Conservation (phyloP, 2,113 vertebrate genomes). For the Bucco capensis region DNA sequence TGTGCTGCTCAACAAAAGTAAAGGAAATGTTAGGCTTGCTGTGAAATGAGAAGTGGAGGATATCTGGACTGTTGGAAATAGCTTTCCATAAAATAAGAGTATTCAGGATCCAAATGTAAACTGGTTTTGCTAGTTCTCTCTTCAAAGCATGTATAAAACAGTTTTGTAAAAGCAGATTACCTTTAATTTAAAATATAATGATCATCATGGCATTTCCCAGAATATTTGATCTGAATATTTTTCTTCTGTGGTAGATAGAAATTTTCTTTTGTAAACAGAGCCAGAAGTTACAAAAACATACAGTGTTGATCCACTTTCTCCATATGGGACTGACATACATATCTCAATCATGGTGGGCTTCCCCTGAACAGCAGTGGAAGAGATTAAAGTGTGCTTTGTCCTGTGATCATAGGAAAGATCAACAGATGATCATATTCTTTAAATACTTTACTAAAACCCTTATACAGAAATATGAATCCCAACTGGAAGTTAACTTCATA, state of each 20-base stretch:
- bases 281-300: background rate
- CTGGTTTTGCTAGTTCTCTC: background rate
- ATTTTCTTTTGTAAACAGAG: background rate
- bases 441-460: background rate
- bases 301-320: background rate
- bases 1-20: background rate
- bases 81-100: background rate
- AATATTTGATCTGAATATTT: background rate
- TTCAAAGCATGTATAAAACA: background rate
- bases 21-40: background rate
- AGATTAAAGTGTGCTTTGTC: background rate
- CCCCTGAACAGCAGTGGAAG: background rate
- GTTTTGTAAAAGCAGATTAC: background rate
- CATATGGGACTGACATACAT: background rate
- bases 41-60: background rate
- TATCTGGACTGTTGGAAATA: background rate
- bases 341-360: background rate
- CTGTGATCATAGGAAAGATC: background rate
- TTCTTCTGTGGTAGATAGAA: background rate
- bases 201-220: background rate
- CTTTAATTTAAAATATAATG: background rate
- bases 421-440: background rate
- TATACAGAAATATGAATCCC: background rate
- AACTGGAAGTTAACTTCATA: background rate
- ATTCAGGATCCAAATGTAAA: background rate